A percentile compares a stretch with the other conserved stretches of the same genome.
phyloP scores from a whole-genome alignment of 2,797 vertebrate genomes.

The Alauda arvensis region DNA sequence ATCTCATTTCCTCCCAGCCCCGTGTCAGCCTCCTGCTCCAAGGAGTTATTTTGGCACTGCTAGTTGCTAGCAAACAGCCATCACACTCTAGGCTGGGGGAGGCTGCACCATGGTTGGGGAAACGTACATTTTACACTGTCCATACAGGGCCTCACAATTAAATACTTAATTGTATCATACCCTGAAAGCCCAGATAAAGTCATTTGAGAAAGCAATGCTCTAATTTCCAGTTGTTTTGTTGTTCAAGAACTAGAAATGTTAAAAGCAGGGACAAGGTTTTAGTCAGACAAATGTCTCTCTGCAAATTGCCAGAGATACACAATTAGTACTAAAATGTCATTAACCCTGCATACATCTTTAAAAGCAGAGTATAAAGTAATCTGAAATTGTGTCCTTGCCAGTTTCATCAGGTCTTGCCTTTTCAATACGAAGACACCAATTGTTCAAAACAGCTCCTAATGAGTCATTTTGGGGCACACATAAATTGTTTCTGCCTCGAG shows the following conservation, averaged over 20 bases:
- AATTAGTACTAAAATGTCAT: slow-evolving; percentile 28
- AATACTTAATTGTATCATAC: background rate
- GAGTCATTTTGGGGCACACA: slow-evolving; percentile 31
- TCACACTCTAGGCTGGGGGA: background rate
- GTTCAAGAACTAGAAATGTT: slow-evolving; percentile 13
- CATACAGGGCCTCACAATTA: background rate
- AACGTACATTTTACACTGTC: background rate
- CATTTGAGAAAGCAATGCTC: background rate
- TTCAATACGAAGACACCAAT: background rate
- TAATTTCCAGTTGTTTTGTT: background rate
- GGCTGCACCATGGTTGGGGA: background rate
- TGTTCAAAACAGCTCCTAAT: slow-evolving; percentile 30
- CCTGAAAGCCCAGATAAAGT: slow-evolving; percentile 3
- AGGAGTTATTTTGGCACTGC: background rate
- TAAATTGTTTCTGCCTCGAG: slow-evolving; percentile 21
- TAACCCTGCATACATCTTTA: background rate
- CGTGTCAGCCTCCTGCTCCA: background rate
- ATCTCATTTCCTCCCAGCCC: background rate
- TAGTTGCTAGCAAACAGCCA: background rate
- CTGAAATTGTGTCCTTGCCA: background rate
- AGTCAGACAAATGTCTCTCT: background rate
- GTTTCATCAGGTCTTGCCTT: slow-evolving; percentile 3
- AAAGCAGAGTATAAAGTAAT: slow-evolving; percentile 16
- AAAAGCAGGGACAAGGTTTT: slow-evolving; percentile 2
- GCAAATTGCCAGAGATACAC: background rate